phyloP scores from a whole-genome alignment of 2,113 vertebrate genomes.

The Lasiurus cinereus region DNA sequence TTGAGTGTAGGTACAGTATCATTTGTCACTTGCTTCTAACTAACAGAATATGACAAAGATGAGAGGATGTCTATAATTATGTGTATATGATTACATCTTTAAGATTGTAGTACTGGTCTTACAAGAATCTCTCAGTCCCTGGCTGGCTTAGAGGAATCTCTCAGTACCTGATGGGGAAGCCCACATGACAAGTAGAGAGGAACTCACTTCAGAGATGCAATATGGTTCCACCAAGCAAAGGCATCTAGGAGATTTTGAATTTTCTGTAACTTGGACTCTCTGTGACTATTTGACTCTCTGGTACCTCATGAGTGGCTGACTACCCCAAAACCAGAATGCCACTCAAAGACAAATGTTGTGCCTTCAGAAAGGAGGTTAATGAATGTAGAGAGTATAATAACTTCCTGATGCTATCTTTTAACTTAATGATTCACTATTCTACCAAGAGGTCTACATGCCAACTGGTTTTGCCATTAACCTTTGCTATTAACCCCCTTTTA shows the following conservation, averaged over 20 bases:
- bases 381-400: too few relatives aligned
- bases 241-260: neutral
- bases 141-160: neutral
- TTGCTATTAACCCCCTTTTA: too few relatives aligned
- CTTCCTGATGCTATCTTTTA: too few relatives aligned
- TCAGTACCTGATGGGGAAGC: neutral
- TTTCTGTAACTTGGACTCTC: neutral
- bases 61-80: neutral
- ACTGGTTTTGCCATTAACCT: too few relatives aligned
- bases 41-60: neutral
- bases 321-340: neutral
- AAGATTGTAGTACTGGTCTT: neutral
- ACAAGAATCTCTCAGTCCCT: neutral
- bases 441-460: too few relatives aligned
- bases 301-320: neutral
- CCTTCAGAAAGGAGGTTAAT: too few relatives aligned
- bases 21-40: neutral
- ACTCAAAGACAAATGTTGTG: too few relatives aligned
- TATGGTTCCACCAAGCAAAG: neutral
- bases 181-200: neutral
- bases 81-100: neutral
- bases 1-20: neutral
- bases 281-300: neutral
- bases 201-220: neutral
- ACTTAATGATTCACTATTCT: too few relatives aligned